Evolutionary conservation across 2,113 vertebrate genomes (phyloP).

Genomic region (Oncorhynchus masou): DNA sequence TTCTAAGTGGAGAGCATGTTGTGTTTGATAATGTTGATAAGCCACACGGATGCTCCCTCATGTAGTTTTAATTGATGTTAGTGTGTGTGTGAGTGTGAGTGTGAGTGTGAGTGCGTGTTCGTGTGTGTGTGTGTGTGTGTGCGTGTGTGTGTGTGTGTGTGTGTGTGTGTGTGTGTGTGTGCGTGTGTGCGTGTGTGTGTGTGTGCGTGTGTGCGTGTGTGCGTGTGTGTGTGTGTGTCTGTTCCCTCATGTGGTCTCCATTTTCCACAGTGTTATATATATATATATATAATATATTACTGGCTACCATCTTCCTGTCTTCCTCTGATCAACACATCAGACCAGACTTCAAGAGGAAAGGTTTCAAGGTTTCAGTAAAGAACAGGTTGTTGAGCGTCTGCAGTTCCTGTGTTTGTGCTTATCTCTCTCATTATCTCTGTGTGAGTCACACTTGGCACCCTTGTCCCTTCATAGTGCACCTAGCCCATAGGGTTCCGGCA

Average conservation of each 20-base stretch:
- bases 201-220: conserved; percentile 16
- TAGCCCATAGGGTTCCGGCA: too few species aligned
- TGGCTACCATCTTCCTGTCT: not conserved
- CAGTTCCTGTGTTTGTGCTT: not conserved
- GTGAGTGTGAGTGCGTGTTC: too few species aligned
- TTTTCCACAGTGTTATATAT: not conserved
- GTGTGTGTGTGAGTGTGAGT: too few species aligned
- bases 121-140: too few species aligned
- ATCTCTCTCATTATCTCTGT: not conserved
- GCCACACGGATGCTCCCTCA: not conserved
- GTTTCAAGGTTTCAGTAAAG: not conserved
- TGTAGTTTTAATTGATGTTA: too few species aligned
- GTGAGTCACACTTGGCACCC: too few species aligned
- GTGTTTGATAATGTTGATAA: conserved; percentile 43
- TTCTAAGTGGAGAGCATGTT: conserved; percentile 12
- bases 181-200: conserved; percentile 7
- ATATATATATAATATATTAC: not conserved
- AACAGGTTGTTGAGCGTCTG: not conserved
- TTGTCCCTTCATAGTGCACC: too few species aligned
- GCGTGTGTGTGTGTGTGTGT: not conserved
- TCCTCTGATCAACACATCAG: not conserved
- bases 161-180: too few species aligned
- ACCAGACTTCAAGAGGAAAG: not conserved
- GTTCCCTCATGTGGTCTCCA: not conserved
- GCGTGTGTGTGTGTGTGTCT: not conserved